These are phyloP conservation scores for Aegithalos caudatus DNA, from an alignment of 2,113 vertebrate species.

Conservation along the genomic window DNA sequence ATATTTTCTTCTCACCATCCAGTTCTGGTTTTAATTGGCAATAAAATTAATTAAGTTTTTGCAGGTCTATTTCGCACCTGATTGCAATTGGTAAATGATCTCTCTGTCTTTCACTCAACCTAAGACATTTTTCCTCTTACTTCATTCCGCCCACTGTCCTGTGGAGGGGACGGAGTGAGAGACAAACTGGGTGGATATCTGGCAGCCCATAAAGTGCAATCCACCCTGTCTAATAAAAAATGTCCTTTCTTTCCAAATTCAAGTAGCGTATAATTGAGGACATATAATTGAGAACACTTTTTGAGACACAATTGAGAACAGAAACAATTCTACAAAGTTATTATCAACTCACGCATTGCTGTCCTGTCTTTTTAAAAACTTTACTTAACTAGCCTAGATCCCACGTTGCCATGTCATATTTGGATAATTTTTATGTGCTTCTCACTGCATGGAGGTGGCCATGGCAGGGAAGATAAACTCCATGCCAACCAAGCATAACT, in stretches of 20 bases:
- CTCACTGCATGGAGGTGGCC: background rate
- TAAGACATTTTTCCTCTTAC: background rate
- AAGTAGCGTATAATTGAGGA: background rate
- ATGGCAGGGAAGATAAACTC: background rate
- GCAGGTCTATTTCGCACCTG: background rate
- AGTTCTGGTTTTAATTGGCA: background rate
- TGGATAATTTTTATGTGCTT: background rate
- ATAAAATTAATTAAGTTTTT: background rate
- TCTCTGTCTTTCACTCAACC: background rate
- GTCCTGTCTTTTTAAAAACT: background rate
- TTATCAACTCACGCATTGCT: background rate
- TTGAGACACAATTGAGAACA: background rate
- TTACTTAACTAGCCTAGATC: background rate
- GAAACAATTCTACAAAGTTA: background rate
- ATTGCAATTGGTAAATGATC: background rate
- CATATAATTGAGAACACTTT: background rate
- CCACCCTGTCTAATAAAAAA: background rate
- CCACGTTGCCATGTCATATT: background rate
- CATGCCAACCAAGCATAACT: background rate
- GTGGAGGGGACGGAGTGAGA: background rate
- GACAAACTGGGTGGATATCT: background rate
- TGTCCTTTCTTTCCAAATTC: background rate
- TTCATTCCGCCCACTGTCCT: background rate
- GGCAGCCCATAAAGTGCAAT: background rate
- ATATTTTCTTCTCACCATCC: background rate